Conservation (phyloP, 1,140 invertebrate genomes). For the Drosophila persimilis region DNA sequence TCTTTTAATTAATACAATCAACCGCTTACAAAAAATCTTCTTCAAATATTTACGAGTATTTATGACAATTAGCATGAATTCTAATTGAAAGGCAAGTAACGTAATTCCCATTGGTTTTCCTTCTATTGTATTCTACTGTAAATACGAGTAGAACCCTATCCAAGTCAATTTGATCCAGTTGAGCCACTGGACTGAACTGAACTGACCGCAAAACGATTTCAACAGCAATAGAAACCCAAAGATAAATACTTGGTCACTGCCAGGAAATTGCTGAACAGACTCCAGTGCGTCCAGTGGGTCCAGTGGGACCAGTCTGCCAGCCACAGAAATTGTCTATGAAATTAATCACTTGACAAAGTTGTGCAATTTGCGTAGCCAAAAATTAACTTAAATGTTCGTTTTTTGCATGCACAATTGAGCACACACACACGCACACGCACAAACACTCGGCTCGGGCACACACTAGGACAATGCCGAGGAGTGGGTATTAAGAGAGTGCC, state of each 20-base stretch:
- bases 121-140: background rate
- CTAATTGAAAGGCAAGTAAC: background rate
- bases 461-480: conserved; percentile 36
- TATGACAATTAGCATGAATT: background rate
- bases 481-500: conserved; percentile 19
- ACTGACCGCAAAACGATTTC: conserved; percentile 28
- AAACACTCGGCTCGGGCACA: background rate
- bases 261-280: too few species aligned
- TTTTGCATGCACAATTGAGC: conserved; percentile 62
- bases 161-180: conserved; percentile 7
- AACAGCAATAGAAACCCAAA: conserved; percentile 15
- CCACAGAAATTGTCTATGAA: conserved; percentile 67
- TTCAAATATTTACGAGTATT: background rate
- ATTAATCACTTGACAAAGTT: conserved; percentile 75
- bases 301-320: background rate
- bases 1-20: too few species aligned
- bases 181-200: background rate
- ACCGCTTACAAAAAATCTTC: too few species aligned
- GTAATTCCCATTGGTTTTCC: conserved; percentile 4
- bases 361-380: conserved; percentile 73
- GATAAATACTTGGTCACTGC: conserved; percentile 25
- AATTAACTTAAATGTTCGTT: conserved; percentile 73
- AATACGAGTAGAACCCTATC: background rate
- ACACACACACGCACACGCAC: conserved; percentile 1
- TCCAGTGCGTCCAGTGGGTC: background rate